Base-by-base conservation (phyloP, 2,888 invertebrate species). In the Pollenia angustigena region DNA sequence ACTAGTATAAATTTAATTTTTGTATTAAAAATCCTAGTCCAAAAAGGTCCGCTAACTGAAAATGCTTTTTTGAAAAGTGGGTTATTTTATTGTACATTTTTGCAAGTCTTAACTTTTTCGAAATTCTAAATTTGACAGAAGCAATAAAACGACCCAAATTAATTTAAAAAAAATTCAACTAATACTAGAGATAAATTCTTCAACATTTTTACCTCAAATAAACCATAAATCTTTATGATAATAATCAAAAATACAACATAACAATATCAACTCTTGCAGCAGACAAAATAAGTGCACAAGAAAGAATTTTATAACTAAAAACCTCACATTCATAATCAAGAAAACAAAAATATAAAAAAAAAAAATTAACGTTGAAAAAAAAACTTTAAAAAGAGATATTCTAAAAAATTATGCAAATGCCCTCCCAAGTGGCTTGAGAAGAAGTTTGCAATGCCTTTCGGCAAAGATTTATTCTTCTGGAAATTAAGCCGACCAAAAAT, bases 191-290 rank as follows among this genome's bases (percentile, higher is more conserved):
- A 52, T 56, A 78, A 66, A 69, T 50, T 68, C 52, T 62, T 42
- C 48, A 52, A 10, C 58, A 32, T 76, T 32, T 32, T 85, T 78
- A 76, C 11, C 50, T 76, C 62, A 81, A 78, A 81, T 54, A 76
- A 71, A 75, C 82, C 42, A 86, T 87, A 87, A 84, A 87, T 84
- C 72, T 84, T 84, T 50, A 81, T 68, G 87, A 87, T 87, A 81
- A 81, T 84, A 84, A 87, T 84, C 84, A 18, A 68, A 56, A 71
- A 72, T 46, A 64, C 50, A 68, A 74, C 23, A 66, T 6, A 75
- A 50, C 44, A 64, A 72, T n/a, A 71, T 48, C 48, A 44, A 66
- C 42, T 68, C 54, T 68, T 85, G 60, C 75, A 74, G 42, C 56
- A 64, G 54, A 44, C 54, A n/a, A 32, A 44, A 79, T 58, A 74